Percentiles rank a stretch among this genome's conserved stretches.
These are phyloP conservation scores for Limnephilus marmoratus DNA, from an alignment of 2,888 invertebrate species.

Conservation along the genomic window DNA sequence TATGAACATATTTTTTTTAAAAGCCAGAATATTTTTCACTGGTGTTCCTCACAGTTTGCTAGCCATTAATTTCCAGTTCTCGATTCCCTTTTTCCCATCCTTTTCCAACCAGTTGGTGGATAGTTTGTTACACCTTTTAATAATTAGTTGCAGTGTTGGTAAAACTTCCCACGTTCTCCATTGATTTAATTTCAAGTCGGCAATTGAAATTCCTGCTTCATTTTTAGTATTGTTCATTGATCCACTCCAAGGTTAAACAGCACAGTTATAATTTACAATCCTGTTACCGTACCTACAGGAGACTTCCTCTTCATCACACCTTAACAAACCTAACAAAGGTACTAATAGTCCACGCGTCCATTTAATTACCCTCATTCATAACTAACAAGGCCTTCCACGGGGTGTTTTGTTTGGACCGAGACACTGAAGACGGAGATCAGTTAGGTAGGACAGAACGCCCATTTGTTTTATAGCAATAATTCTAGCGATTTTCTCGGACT, in stretches of 20 bases:
- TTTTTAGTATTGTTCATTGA: not conserved
- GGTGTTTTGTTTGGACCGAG: slow-evolving; percentile 46
- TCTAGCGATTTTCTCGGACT: slow-evolving; percentile 47
- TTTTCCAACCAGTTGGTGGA: not conserved
- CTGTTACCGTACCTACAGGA: not conserved
- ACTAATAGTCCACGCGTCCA: slow-evolving; percentile 38
- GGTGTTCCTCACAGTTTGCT: too few species aligned
- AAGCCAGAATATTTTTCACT: too few species aligned
- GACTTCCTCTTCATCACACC: slow-evolving; percentile 15
- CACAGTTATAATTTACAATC: slow-evolving; percentile 7
- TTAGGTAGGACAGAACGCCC: slow-evolving; percentile 50
- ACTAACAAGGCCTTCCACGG: slow-evolving; percentile 46
- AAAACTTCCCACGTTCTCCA: not conserved
- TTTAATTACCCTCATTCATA: slow-evolving; percentile 45
- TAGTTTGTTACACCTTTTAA: not conserved
- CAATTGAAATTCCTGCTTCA: not conserved
- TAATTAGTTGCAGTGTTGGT: not conserved
- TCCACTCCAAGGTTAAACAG: not conserved
- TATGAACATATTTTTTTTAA: too few species aligned
- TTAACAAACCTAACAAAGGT: slow-evolving; percentile 7
- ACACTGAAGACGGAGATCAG: not conserved
- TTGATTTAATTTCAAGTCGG: not conserved
- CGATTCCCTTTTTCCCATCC: too few species aligned
- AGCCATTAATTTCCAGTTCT: not conserved
- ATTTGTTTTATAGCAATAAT: slow-evolving; percentile 60